These are phyloP conservation scores for Megatriorchis doriae DNA, from an alignment of 2,113 vertebrate genomes.

Conservation along the genomic window DNA sequence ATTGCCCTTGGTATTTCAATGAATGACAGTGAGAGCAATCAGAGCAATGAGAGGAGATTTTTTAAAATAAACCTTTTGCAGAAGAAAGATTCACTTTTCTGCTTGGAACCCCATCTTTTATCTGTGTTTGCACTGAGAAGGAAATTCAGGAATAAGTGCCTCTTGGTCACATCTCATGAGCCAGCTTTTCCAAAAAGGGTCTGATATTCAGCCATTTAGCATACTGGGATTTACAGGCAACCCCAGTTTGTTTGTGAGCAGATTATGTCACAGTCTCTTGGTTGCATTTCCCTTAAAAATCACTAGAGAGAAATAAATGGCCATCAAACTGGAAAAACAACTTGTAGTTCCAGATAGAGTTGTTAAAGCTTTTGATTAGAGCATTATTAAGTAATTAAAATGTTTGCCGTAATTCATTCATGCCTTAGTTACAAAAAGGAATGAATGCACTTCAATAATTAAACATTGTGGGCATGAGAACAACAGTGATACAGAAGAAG, in stretches of 20 bases:
- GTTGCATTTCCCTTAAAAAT: neutral
- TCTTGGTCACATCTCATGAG: neutral
- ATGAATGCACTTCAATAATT: neutral
- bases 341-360: neutral
- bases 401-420: neutral
- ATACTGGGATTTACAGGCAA: neutral
- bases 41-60: neutral
- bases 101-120: neutral
- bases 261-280: neutral
- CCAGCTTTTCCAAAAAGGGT: neutral
- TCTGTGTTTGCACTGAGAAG: neutral
- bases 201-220: neutral
- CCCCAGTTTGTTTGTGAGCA: neutral
- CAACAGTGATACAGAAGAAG: neutral
- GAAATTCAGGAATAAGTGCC: neutral
- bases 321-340: neutral
- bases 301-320: neutral
- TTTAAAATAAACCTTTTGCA: neutral
- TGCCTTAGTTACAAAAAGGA: neutral
- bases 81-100: neutral
- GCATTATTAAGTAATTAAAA: neutral
- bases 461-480: neutral
- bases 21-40: neutral
- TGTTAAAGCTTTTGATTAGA: constrained; percentile 7
- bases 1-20: constrained; percentile 27